Evolutionary conservation across 2,797 vertebrate genomes (phyloP).

Genomic region (Pipistrellus nathusii): DNA sequence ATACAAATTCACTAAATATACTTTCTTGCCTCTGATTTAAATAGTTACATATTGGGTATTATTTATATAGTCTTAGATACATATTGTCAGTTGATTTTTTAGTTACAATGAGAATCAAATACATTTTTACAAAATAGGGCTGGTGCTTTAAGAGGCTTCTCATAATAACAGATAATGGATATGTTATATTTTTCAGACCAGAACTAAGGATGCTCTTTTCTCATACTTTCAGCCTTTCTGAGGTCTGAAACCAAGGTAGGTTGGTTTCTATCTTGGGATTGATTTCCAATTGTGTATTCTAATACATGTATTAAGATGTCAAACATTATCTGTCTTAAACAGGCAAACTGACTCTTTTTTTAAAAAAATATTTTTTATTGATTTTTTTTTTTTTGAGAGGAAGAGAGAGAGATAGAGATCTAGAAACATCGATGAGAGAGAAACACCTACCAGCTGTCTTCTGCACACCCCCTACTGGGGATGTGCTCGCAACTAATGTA

Average conservation of each 20-base stretch:
- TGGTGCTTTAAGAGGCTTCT: not conserved
- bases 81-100: not conserved
- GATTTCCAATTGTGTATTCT: not conserved
- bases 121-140: slow-evolving; percentile 10
- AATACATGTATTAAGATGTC: not conserved
- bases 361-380: too few species aligned
- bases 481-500: too few species aligned
- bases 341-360: too few species aligned
- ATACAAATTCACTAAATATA: not conserved
- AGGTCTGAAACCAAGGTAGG: not conserved
- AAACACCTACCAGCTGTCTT: too few species aligned
- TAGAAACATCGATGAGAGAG: too few species aligned
- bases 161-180: not conserved
- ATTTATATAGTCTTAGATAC: not conserved
- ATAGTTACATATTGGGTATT: not conserved
- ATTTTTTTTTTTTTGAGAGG: too few species aligned
- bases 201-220: not conserved
- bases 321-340: not conserved
- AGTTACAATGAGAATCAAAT: slow-evolving; percentile 46
- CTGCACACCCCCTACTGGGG: too few species aligned
- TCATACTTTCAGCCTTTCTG: not conserved
- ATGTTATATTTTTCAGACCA: not conserved
- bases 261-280: not conserved
- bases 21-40: not conserved
- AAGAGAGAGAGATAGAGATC: too few species aligned